Conservation (phyloP, 2,888 invertebrate genomes). For the Hydroisotoma schaefferi region DNA sequence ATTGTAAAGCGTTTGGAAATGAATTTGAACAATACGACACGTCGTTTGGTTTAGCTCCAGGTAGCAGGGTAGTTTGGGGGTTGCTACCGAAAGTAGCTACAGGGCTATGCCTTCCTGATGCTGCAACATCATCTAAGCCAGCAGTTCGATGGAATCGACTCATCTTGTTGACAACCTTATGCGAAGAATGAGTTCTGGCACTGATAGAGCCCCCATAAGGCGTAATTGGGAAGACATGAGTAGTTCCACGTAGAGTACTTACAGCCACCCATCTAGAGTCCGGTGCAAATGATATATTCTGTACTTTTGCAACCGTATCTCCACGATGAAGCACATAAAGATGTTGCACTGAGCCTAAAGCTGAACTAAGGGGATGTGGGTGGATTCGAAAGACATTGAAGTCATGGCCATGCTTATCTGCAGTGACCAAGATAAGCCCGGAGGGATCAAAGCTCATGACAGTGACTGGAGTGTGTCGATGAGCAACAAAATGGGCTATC, state of each 20-base stretch:
- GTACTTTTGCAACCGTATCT: conserved; percentile 93
- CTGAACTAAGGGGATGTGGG: conserved; percentile 84
- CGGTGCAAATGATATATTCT: conserved; percentile 84
- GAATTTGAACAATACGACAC: conserved; percentile 43
- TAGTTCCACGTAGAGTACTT: conserved; percentile 91
- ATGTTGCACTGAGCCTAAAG: conserved; percentile 86
- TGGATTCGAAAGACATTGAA: conserved; percentile 94
- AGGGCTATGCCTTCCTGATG: conserved; percentile 64
- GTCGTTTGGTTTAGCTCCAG: conserved; percentile 40
- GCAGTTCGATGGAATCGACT: conserved; percentile 95
- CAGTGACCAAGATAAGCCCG: conserved; percentile 83
- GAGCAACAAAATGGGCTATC: conserved; percentile 82
- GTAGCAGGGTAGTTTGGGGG: conserved; percentile 24
- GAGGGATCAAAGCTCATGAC: conserved; percentile 86
- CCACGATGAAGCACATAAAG: conserved; percentile 68
- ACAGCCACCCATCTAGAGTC: conserved; percentile 97
- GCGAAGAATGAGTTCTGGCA: conserved; percentile 89
- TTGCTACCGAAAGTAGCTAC: conserved; percentile 24
- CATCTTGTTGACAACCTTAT: conserved; percentile 87
- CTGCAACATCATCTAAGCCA: conserved; percentile 66
- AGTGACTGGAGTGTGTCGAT: conserved; percentile 76
- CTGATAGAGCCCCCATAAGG: conserved; percentile 92
- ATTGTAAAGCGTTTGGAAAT: conserved; percentile 81
- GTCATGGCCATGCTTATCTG: conserved; percentile 87
- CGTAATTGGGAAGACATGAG: conserved; percentile 94